These are phyloP conservation scores for Nymphalis c-album DNA, from an alignment of 2,888 invertebrate species.

Conservation along the genomic window DNA sequence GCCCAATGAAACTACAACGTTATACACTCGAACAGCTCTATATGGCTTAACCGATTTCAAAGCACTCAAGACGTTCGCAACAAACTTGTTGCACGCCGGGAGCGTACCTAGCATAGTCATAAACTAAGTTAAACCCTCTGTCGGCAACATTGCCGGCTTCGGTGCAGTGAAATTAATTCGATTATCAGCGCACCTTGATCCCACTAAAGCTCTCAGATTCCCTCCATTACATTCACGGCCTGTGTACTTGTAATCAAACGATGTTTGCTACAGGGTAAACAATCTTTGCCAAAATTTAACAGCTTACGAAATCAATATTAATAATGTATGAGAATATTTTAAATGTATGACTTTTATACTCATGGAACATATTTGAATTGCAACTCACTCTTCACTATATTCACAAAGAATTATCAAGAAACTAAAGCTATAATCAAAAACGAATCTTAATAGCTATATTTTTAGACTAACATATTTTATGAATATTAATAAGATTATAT, in stretches of 20 bases:
- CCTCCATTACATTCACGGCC: conserved; percentile 59
- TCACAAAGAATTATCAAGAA: too few relatives aligned
- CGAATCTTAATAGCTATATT: too few relatives aligned
- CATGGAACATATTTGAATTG: too few relatives aligned
- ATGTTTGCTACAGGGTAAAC: conserved; percentile 28
- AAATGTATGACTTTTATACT: neutral
- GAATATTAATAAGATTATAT: too few relatives aligned
- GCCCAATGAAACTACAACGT: conserved; percentile 50
- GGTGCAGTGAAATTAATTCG: conserved; percentile 76
- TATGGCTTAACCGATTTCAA: conserved; percentile 70
- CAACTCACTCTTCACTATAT: too few relatives aligned
- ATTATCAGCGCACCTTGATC: conserved; percentile 79
- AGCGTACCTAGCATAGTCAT: conserved; percentile 75
- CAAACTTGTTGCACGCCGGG: conserved; percentile 77
- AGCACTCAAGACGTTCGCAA: conserved; percentile 74
- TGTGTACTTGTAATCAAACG: conserved; percentile 52
- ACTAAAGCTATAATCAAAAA: too few relatives aligned
- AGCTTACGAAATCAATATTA: neutral
- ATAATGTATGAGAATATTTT: neutral
- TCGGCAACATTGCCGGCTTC: conserved; percentile 70
- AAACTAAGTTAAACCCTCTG: conserved; percentile 77
- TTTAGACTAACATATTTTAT: too few relatives aligned
- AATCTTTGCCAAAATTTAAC: conserved; percentile 5
- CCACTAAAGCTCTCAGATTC: conserved; percentile 67
- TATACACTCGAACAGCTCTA: conserved; percentile 53